Percentiles rank a stretch among this genome's conserved stretches.
Evolutionary conservation across 92 coral and sea anemone genomes (phyloP).

Genomic region (Umimayanthus chanpuru): DNA sequence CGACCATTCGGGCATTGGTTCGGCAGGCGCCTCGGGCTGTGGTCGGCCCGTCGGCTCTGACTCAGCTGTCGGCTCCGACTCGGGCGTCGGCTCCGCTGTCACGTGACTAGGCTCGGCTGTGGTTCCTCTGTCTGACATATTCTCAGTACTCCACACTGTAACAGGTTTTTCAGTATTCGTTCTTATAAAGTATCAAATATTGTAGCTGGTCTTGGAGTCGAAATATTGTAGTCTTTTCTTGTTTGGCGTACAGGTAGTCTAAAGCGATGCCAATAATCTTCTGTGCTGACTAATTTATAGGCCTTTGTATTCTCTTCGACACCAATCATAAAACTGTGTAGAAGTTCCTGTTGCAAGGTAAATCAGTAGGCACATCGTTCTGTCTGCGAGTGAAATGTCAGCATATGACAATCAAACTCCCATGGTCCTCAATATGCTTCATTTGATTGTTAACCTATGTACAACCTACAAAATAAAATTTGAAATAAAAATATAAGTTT

Average conservation of each 20-base stretch:
- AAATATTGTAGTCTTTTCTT: no score
- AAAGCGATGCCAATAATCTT: no score
- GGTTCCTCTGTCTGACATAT: neutral
- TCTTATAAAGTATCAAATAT: no score
- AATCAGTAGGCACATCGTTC: neutral
- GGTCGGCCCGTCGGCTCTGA: conserved; percentile 14
- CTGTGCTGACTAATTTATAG: neutral
- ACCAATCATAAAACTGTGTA: no score
- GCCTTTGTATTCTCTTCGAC: neutral
- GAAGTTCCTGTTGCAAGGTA: neutral
- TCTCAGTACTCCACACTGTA: no score
- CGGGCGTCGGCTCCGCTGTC: conserved; percentile 13
- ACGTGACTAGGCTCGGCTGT: neutral
- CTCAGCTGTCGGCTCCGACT: neutral
- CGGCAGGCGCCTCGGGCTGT: conserved; percentile 46
- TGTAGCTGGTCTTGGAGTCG: no score
- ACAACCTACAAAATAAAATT: neutral
- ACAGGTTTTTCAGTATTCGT: no score
- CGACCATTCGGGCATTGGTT: conserved; percentile 80
- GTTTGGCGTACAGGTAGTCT: neutral
- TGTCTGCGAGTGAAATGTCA: neutral
- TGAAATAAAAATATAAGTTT: no score
- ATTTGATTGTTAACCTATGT: neutral
- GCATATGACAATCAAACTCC: neutral
- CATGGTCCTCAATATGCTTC: neutral